A percentile compares a stretch with the other conserved stretches of the same genome.
Evolutionary conservation across 2,888 invertebrate genomes (phyloP).

Genomic region (Yponomeuta plumbellus): DNA sequence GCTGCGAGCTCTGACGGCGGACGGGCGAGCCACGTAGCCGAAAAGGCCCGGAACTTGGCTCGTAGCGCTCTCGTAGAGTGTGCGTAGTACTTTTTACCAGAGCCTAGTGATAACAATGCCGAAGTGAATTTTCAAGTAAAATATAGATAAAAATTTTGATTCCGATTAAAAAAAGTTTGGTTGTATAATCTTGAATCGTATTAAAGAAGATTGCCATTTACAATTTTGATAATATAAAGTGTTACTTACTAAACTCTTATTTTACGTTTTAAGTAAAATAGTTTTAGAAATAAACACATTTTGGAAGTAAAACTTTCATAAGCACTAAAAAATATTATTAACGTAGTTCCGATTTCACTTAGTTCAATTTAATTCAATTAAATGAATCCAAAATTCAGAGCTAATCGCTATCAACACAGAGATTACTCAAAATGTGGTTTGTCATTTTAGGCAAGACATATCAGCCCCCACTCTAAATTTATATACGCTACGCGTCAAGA

Average conservation of each 20-base stretch:
- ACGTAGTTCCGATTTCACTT: not conserved
- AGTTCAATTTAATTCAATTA: not conserved
- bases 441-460: not conserved
- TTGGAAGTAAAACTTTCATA: too few relatives aligned
- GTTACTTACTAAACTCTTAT: too few relatives aligned
- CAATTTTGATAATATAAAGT: not conserved
- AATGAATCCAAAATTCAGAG: not conserved
- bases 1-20: constrained; percentile 55
- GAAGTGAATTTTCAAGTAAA: not conserved
- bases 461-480: not conserved
- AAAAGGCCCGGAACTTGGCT: constrained; percentile 55
- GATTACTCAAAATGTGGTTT: too few relatives aligned
- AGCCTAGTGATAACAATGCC: constrained; percentile 15
- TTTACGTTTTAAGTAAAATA: not conserved
- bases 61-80: constrained; percentile 36
- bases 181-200: not conserved
- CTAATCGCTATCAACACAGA: too few relatives aligned
- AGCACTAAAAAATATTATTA: too few relatives aligned
- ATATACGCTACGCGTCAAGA: not conserved
- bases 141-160: not conserved
- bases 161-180: not conserved
- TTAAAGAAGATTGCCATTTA: not conserved
- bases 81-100: constrained; percentile 20
- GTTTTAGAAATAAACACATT: not conserved
- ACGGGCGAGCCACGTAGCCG: constrained; percentile 36